A percentile compares a stretch with the other conserved stretches of the same genome.
Conservation (phyloP, 2,113 vertebrate genomes). For the Isurus oxyrinchus region DNA sequence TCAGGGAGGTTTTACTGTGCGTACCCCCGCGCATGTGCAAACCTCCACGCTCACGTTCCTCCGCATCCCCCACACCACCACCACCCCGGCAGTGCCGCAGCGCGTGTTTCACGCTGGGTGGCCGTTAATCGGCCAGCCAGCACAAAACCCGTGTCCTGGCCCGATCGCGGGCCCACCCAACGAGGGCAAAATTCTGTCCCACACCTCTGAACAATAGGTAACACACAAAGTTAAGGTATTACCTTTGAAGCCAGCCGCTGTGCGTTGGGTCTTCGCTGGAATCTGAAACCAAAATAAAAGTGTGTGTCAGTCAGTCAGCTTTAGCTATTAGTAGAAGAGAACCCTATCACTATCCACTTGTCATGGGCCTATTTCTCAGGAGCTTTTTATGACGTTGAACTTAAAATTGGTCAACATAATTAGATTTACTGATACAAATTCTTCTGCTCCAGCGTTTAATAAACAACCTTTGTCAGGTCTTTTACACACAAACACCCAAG, state of each 20-base stretch:
- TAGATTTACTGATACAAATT: not conserved
- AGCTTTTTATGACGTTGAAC: not conserved
- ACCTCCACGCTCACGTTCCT: no score
- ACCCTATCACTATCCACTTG: not conserved
- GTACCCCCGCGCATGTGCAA: no score
- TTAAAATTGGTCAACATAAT: not conserved
- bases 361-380: not conserved
- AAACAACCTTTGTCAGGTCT: no score
- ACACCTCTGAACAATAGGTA: not conserved
- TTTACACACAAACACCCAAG: not conserved
- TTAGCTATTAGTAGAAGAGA: not conserved
- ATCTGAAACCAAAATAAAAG: not conserved
- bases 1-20: no score
- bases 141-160: no score
- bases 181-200: no score
- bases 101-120: no score
- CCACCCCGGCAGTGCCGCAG: no score
- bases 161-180: no score
- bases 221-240: not conserved
- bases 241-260: not conserved
- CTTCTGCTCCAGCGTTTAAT: not conserved
- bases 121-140: no score
- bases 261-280: no score
- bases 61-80: no score
- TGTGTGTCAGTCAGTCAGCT: not conserved